Percentiles rank a stretch among this genome's conserved stretches.
Conservation (phyloP, 2,797 vertebrate genomes). For the Phalanger gymnotis region DNA sequence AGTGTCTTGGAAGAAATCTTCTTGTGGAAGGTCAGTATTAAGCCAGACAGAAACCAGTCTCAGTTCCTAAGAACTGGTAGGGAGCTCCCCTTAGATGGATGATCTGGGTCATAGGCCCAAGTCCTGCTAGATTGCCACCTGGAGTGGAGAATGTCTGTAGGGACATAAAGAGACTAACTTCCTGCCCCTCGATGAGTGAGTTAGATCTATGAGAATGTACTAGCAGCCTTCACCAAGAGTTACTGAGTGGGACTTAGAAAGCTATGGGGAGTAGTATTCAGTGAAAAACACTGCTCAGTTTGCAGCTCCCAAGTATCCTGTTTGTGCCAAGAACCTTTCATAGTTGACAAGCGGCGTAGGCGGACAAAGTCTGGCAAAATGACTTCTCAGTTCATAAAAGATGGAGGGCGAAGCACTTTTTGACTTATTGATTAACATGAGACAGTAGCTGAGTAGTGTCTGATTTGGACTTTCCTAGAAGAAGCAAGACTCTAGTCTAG, state of each 20-base stretch:
- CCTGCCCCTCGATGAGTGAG: not conserved
- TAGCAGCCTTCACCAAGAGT: not conserved
- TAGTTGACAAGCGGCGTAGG: not conserved
- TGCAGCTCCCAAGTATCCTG: not conserved
- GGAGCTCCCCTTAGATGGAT: not conserved
- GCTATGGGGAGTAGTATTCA: not conserved
- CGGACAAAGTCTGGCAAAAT: not conserved
- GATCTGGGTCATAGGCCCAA: not conserved
- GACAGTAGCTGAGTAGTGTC: too few relatives aligned
- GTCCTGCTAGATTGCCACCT: not conserved
- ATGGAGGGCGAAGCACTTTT: not conserved
- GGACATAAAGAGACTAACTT: not conserved
- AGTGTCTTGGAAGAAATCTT: not conserved
- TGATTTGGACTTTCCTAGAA: too few relatives aligned
- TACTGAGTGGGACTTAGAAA: not conserved
- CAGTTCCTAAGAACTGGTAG: not conserved
- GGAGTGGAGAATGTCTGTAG: not conserved
- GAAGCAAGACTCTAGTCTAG: not conserved
- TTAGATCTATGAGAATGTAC: not conserved
- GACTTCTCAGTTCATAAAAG: not conserved
- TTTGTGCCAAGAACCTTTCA: not conserved
- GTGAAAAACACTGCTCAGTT: not conserved
- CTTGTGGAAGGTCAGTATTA: not conserved
- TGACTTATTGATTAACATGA: too few relatives aligned
- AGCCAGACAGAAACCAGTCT: not conserved